A percentile compares a stretch with the other conserved stretches of the same genome.
phyloP scores from a whole-genome alignment of 2,888 invertebrate species.

The Nemoura dubitans region DNA sequence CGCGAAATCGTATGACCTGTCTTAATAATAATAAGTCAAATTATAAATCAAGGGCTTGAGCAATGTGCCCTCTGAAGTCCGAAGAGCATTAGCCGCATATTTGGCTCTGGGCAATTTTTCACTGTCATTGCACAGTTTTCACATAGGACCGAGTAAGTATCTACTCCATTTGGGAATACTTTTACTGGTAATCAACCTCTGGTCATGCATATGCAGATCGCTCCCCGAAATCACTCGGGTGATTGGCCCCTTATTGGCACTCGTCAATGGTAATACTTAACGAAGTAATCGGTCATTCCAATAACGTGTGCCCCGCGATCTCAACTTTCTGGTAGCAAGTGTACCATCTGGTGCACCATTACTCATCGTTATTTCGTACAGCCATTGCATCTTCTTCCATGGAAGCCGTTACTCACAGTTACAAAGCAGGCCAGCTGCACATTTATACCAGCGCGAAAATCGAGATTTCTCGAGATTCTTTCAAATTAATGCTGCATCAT shows the following conservation, averaged over 20 bases:
- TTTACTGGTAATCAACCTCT: no score
- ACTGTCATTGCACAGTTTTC: not conserved
- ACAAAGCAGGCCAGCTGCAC: not conserved
- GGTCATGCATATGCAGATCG: no score
- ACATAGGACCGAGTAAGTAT: not conserved
- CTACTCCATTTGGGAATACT: not conserved
- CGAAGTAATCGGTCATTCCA: no score
- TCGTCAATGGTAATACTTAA: not conserved
- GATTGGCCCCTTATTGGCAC: not conserved
- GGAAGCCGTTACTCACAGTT: constrained; percentile 24
- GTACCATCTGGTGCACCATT: constrained; percentile 24
- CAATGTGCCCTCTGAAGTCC: not conserved
- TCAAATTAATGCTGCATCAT: not conserved
- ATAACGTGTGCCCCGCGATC: not conserved
- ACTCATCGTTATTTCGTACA: constrained; percentile 16
- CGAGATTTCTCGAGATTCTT: constrained; percentile 12
- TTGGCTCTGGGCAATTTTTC: not conserved
- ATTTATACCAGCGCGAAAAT: not conserved
- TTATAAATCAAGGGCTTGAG: not conserved
- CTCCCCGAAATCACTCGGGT: not conserved
- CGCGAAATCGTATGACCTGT: not conserved
- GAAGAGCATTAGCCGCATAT: not conserved
- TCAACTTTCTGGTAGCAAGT: not conserved
- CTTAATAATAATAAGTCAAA: not conserved
- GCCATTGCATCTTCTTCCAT: not conserved